phyloP scores from a whole-genome alignment of 2,888 invertebrate species.

The Eurytoma adleriae region DNA sequence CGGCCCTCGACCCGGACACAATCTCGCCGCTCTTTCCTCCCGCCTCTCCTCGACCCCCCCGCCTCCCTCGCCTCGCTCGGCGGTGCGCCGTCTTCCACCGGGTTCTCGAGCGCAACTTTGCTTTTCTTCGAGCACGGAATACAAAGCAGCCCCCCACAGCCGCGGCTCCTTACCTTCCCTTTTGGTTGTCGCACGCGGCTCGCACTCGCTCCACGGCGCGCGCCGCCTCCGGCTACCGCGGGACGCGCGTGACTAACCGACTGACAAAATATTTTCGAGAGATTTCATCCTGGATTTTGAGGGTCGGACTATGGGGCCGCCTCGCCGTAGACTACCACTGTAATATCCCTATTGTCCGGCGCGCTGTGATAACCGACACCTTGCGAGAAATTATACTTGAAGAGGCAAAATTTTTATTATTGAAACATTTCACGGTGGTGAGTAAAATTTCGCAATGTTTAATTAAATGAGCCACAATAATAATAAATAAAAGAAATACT shows the following conservation, averaged over 20 bases:
- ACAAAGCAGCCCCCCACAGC: slow-evolving; percentile 62
- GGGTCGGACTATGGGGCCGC: background rate
- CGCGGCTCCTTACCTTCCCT: slow-evolving; percentile 45
- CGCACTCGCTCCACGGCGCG: background rate
- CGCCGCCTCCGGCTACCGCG: slow-evolving; percentile 5
- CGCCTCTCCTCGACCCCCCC: slow-evolving; percentile 30
- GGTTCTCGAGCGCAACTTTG: slow-evolving; percentile 47
- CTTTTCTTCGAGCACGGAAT: slow-evolving; percentile 62
- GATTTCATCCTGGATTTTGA: background rate
- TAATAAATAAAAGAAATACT: too few species aligned
- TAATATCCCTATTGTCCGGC: too few species aligned
- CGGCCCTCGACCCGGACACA: slow-evolving; percentile 45
- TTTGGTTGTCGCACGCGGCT: slow-evolving; percentile 18
- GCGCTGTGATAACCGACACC: too few species aligned
- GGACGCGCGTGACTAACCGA: background rate
- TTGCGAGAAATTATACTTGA: too few species aligned
- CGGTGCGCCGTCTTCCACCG: background rate
- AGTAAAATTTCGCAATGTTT: too few species aligned
- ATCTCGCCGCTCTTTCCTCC: slow-evolving; percentile 55
- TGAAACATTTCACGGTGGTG: too few species aligned
- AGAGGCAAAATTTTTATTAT: too few species aligned
- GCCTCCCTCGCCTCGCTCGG: background rate
- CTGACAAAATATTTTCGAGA: slow-evolving; percentile 39
- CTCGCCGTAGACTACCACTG: too few species aligned
- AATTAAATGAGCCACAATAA: too few species aligned